Conservation (phyloP, 1,140 invertebrate genomes). For the Zaprionus vittiger region DNA sequence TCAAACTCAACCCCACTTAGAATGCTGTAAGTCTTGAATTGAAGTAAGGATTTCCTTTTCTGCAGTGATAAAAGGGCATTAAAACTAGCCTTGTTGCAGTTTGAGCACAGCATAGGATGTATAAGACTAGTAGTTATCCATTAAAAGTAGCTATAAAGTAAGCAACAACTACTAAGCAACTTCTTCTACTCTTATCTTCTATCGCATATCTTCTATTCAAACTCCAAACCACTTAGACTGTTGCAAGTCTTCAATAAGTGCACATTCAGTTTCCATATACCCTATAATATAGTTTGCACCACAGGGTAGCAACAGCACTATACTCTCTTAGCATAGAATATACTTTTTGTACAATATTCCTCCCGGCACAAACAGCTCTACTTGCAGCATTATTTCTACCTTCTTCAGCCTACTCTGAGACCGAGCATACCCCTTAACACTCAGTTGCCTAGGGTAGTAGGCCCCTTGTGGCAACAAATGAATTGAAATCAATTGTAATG, state of each 20-base stretch:
- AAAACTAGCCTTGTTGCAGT: not conserved
- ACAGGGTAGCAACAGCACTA: too few relatives aligned
- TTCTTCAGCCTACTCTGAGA: not conserved
- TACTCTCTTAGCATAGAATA: too few relatives aligned
- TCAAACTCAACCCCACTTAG: too few relatives aligned
- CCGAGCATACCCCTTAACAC: not conserved
- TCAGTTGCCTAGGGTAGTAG: not conserved
- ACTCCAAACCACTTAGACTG: too few relatives aligned
- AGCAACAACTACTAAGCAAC: too few relatives aligned
- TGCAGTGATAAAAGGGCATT: not conserved
- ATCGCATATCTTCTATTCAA: too few relatives aligned
- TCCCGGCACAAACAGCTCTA: too few relatives aligned
- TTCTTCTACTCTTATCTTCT: too few relatives aligned
- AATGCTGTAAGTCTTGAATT: not conserved
- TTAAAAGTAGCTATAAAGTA: not conserved
- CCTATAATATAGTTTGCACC: too few relatives aligned
- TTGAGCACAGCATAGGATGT: not conserved
- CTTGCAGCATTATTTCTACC: too few relatives aligned
- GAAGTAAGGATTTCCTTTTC: not conserved
- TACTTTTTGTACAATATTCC: rapidly evolving
- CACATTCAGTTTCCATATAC: too few relatives aligned
- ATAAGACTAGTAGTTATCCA: not conserved
- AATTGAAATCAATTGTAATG: conserved; percentile 32
- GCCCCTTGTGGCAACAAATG: not conserved
- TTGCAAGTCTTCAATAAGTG: too few relatives aligned